Conservation (phyloP, 2,888 invertebrate genomes). For the Diogma glabrata region DNA sequence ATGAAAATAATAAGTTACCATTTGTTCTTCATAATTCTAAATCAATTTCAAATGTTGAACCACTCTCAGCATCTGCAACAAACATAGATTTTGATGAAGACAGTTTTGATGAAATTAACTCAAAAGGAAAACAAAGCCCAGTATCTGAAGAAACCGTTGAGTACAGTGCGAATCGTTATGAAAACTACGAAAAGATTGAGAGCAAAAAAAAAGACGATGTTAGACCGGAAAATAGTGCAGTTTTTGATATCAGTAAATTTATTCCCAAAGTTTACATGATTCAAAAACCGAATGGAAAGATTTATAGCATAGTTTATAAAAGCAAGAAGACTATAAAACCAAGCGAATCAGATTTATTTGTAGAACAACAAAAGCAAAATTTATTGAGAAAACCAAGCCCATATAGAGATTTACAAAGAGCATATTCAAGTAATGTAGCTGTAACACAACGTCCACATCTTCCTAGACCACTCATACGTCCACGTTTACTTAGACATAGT, state of each 20-base stretch:
- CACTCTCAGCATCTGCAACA: neutral
- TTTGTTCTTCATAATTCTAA: too few species aligned
- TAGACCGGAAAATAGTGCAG: neutral
- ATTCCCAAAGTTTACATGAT: constrained; percentile 3
- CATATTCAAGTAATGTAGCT: too few species aligned
- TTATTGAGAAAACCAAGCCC: too few species aligned
- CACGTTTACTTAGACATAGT: too few species aligned
- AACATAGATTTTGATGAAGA: neutral
- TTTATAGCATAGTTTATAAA: neutral
- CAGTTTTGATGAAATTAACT: neutral
- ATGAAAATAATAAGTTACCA: too few species aligned
- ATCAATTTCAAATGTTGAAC: too few species aligned
- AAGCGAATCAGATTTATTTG: too few species aligned
- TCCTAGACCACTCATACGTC: too few species aligned
- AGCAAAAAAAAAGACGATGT: neutral
- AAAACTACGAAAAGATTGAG: neutral
- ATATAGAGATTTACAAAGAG: too few species aligned
- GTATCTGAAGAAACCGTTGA: neutral
- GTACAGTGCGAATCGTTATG: neutral
- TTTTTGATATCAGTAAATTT: neutral
- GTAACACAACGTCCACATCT: too few species aligned
- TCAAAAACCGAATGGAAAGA: constrained; percentile 1
- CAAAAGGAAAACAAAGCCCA: neutral
- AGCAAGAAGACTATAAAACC: too few species aligned
- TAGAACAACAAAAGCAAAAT: too few species aligned